Base-by-base conservation (phyloP, 2,888 invertebrate genomes). In the Melanargia galathea region DNA sequence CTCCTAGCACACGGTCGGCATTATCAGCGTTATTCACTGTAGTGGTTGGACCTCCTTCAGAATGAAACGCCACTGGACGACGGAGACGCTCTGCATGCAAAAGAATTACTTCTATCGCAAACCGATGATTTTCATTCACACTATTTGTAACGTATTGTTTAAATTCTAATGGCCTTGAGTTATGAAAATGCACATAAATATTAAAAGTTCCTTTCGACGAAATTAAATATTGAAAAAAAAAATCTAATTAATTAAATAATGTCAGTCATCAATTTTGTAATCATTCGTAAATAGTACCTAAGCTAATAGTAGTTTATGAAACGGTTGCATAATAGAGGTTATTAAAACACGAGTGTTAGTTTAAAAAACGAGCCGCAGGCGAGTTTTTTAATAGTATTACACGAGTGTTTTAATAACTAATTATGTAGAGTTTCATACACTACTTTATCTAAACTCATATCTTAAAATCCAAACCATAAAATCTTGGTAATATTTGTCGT, bases 1-100 rank as follows among this genome's bases (percentile, higher is more conserved):
- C 89, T 0, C 90, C 90, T 1, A 91, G 76, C 26, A 91, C 90
- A 0, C 86, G 78, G 40, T 90, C 90, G 0, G 90, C 77, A 51
- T 86, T 87, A 0, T 83, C 83, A 1, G 84, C 83, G 0, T 84
- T 76, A 35, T 87, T 86, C 0, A 80, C 79, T 2, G 74, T 55
- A 1, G 38, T 51, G 30, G 66, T 56, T 1, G 60, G 63, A n/a
- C 38, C 22, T n/a, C 87, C 84, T 61, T 90, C 90, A 0, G 88
- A 81, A 49, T 85, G 87, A 68, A 91, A 91, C 1, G 87, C 82
- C 51, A 84, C 83, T 10, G 91, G 91, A 0, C 91, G 82, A 3
- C 91, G 86, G 1, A 90, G 84, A 7, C 90, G 86, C 65, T 91
- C 90, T 91, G 64, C 38, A 22, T 26, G 11, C 4, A 51, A 45